These are phyloP conservation scores for Conger conger DNA, from an alignment of 2,113 vertebrate species.

Conservation along the genomic window DNA sequence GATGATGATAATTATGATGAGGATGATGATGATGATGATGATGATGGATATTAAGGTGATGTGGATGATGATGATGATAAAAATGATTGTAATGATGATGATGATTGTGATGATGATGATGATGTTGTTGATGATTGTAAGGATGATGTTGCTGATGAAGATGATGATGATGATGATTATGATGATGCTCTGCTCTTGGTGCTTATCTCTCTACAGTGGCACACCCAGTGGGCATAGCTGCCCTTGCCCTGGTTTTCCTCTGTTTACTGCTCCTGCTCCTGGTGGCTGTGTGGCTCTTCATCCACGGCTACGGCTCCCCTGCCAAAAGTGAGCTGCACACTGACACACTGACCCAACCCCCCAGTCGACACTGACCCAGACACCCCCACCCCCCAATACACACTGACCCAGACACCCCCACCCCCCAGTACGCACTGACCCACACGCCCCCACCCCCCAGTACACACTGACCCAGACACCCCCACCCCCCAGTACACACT, in stretches of 20 bases:
- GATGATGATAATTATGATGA: neutral
- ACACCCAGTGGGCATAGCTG: neutral
- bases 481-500: too few species aligned
- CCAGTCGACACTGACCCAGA: neutral
- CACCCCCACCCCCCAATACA: neutral
- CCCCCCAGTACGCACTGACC: too few species aligned
- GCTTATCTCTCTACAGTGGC: neutral
- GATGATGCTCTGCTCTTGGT: too few species aligned
- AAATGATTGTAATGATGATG: too few species aligned
- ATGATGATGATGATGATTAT: neutral
- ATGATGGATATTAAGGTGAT: neutral
- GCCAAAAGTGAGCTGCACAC: conserved; percentile 4
- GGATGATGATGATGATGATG: neutral
- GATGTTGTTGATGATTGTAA: neutral
- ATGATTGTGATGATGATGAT: too few species aligned
- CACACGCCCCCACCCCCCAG: too few species aligned
- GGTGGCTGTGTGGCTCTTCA: neutral
- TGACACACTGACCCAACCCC: too few species aligned
- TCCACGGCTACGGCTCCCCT: neutral
- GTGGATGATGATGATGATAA: too few species aligned
- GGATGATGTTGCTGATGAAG: too few species aligned
- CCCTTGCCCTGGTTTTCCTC: conserved; percentile 15
- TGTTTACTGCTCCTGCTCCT: neutral
- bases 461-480: too few species aligned
- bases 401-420: too few species aligned